Evolutionary conservation across 35 echinoderm and acorn worm genomes (phyloP).

Genomic region (Ptychodera flava): DNA sequence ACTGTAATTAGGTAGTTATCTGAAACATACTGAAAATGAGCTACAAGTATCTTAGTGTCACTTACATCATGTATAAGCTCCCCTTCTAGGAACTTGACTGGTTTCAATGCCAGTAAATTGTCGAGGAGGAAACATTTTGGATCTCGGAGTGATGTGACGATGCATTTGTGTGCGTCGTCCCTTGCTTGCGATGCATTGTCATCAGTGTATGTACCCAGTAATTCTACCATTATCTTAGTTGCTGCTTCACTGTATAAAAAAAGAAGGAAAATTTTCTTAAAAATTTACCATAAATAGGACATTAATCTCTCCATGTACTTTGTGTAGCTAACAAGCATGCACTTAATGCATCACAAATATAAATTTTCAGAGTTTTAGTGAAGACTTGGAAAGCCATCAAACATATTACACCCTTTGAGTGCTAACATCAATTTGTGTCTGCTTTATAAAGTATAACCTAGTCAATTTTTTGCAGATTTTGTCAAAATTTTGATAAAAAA

Average conservation of each 20-base stretch:
- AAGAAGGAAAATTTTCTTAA: too few species aligned
- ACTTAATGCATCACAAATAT: too few species aligned
- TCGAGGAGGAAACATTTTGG: conserved; percentile 89
- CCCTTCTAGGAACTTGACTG: conserved; percentile 94
- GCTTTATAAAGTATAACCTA: neutral
- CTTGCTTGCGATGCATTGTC: conserved; percentile 88
- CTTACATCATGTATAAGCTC: conserved; percentile 91
- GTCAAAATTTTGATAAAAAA: too few species aligned
- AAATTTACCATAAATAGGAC: too few species aligned
- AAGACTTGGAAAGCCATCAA: too few species aligned
- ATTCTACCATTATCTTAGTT: conserved; percentile 86
- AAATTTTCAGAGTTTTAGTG: too few species aligned
- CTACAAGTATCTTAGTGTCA: neutral
- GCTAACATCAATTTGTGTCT: neutral
- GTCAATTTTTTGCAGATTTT: too few species aligned
- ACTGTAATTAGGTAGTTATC: too few species aligned
- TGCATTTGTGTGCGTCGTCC: conserved; percentile 91
- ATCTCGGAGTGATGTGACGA: conserved; percentile 75
- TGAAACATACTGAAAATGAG: neutral
- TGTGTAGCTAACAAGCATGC: too few species aligned
- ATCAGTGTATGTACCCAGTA: conserved; percentile 82
- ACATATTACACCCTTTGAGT: too few species aligned
- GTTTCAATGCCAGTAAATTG: conserved; percentile 80
- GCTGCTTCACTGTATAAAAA: conserved; percentile 55
- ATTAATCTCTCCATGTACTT: too few species aligned